Evolutionary conservation across 2,113 vertebrate genomes (phyloP).

Genomic region (Protobothrops flavoviridis): DNA sequence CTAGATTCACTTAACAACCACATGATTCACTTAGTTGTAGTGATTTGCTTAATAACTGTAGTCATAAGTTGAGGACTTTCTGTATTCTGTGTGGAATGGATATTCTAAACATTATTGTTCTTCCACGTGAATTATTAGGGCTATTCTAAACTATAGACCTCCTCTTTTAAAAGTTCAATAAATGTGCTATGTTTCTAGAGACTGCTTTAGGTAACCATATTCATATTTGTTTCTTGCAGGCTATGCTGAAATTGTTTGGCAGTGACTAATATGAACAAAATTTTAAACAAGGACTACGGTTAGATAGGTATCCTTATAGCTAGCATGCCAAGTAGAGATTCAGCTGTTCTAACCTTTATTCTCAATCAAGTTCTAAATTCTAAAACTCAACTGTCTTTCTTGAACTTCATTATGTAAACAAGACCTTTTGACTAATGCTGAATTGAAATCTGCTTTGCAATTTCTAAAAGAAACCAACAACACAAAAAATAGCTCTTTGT

Average conservation of each 20-base stretch:
- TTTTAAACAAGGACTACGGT: background rate
- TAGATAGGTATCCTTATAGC: background rate
- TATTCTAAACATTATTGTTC: background rate
- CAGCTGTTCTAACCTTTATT: background rate
- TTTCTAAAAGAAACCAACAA: background rate
- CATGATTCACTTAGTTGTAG: background rate
- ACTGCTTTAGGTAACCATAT: background rate
- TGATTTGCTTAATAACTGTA: background rate
- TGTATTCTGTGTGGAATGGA: background rate
- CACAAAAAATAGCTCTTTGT: background rate
- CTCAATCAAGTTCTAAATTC: background rate
- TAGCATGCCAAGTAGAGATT: background rate
- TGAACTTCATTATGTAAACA: background rate
- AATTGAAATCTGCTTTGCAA: background rate
- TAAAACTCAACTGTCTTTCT: background rate
- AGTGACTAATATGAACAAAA: background rate
- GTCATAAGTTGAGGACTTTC: background rate
- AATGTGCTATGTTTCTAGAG: background rate
- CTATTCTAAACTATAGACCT: background rate
- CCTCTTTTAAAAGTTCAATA: background rate
- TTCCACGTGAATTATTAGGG: conserved; percentile 2
- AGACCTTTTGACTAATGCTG: background rate
- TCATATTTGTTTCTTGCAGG: background rate
- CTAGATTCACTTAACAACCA: background rate
- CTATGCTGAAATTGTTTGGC: background rate